Percentiles rank a stretch among this genome's conserved stretches.
Conservation (phyloP, 2,888 invertebrate genomes). For the Zaprionus bogoriensis region DNA sequence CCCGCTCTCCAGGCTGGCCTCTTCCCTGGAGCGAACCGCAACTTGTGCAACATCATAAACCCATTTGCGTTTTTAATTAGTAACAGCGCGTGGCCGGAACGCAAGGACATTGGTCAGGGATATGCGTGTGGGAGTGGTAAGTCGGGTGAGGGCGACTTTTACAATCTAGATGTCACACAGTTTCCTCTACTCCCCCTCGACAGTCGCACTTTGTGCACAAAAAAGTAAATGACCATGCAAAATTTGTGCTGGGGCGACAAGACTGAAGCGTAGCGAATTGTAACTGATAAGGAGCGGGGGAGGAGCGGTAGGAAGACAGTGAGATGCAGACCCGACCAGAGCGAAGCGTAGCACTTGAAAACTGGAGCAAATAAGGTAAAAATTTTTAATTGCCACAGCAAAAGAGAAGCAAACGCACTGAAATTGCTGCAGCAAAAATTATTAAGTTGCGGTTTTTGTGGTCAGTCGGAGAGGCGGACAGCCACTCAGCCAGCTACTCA, state of each 20-base stretch:
- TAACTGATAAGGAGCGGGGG: constrained; percentile 32
- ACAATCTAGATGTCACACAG: constrained; percentile 57
- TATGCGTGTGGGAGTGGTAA: constrained; percentile 34
- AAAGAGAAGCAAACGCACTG: constrained; percentile 36
- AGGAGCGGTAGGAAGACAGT: background rate
- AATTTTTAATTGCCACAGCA: constrained; percentile 71
- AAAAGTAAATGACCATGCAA: constrained; percentile 70
- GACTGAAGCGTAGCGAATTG: constrained; percentile 34
- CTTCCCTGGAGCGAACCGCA: constrained; percentile 53
- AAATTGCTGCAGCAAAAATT: constrained; percentile 50
- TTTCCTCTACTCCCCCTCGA: background rate
- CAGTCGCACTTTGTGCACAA: constrained; percentile 14
- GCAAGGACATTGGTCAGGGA: constrained; percentile 51
- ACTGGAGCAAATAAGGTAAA: constrained; percentile 74
- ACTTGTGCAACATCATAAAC: constrained; percentile 78
- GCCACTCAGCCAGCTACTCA: constrained; percentile 27
- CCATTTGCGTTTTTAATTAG: constrained; percentile 79
- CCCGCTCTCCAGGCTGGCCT: background rate
- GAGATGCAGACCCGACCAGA: background rate
- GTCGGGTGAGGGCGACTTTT: background rate
- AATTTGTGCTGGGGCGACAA: constrained; percentile 47
- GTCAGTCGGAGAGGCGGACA: constrained; percentile 11
- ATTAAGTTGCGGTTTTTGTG: constrained; percentile 66
- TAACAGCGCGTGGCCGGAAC: constrained; percentile 60
- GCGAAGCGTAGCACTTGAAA: constrained; percentile 38